Evolutionary conservation across 53 echinoderm and acorn worm species (phyloP).

Genomic region (Glandiceps talaboti): DNA sequence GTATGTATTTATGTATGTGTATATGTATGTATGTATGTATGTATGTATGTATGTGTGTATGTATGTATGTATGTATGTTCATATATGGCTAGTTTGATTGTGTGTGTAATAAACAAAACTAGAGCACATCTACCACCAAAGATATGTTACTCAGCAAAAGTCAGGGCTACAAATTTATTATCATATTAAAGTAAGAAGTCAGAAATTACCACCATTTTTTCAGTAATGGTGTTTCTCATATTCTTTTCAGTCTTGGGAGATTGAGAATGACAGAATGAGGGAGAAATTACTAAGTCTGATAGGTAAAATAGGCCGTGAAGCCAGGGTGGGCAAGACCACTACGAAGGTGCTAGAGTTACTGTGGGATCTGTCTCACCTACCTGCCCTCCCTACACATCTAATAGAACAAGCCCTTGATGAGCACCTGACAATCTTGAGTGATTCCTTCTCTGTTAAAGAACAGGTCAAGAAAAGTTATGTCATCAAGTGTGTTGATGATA

Average conservation of each 20-base stretch:
- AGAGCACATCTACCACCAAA: too few species aligned
- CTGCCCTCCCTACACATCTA: constrained; percentile 67
- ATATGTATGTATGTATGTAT: too few species aligned
- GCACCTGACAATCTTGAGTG: constrained; percentile 86
- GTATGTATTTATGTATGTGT: too few species aligned
- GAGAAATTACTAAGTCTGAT: constrained; percentile 93
- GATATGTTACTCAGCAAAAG: too few species aligned
- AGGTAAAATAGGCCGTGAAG: constrained; percentile 81
- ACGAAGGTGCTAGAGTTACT: constrained; percentile 85
- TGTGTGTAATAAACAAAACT: too few species aligned
- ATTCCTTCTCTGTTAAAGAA: constrained; percentile 68
- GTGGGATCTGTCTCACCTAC: constrained; percentile 92
- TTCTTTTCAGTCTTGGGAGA: constrained; percentile 82
- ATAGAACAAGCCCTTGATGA: constrained; percentile 94
- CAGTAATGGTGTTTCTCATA: too few species aligned
- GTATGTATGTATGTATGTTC: too few species aligned
- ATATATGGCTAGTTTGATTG: too few species aligned
- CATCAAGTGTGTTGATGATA: constrained; percentile 81
- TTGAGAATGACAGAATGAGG: constrained; percentile 85
- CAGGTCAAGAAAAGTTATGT: constrained; percentile 86
- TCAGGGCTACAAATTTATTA: too few species aligned
- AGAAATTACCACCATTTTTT: too few species aligned
- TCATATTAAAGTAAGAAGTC: too few species aligned
- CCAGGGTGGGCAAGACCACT: constrained; percentile 73
- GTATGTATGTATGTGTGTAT: too few species aligned